A percentile compares a stretch with the other conserved stretches of the same genome.
phyloP scores from a whole-genome alignment of 2,113 vertebrate genomes.

The Callithrix jacchus region DNA sequence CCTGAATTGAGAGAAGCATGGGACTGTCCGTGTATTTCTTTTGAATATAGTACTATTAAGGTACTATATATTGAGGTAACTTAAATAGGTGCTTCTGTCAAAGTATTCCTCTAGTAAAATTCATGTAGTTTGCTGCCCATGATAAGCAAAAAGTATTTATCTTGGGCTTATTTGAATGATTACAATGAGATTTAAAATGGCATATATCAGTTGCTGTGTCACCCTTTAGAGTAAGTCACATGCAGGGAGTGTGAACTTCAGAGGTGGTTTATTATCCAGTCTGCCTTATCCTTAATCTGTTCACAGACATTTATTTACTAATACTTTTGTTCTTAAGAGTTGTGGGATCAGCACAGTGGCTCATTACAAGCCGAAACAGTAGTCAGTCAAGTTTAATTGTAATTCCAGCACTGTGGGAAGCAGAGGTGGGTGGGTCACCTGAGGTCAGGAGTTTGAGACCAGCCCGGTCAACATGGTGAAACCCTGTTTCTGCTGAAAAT shows the following conservation, averaged over 20 bases:
- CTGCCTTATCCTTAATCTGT: conserved; percentile 87
- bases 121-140: conserved; percentile 75
- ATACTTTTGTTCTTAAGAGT: conserved; percentile 85
- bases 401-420: too few species aligned
- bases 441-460: too few species aligned
- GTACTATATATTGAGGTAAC: conserved; percentile 48
- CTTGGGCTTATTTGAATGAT: conserved; percentile 82
- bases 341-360: conserved; percentile 51
- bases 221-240: conserved; percentile 82
- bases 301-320: conserved; percentile 89
- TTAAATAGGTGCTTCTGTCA: conserved; percentile 85
- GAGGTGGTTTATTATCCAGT: conserved; percentile 84
- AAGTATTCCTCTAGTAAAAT: conserved; percentile 79
- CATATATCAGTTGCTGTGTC: conserved; percentile 77
- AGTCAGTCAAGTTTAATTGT: too few species aligned
- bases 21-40: too few species aligned
- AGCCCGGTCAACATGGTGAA: too few species aligned
- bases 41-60: too few species aligned
- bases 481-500: too few species aligned
- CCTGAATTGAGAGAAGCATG: too few species aligned
- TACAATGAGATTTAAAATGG: conserved; percentile 76
- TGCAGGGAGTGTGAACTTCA: conserved; percentile 79
- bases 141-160: conserved; percentile 83
- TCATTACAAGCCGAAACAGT: too few species aligned
- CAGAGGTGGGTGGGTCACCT: too few species aligned